Evolutionary conservation across 2,797 vertebrate species (phyloP).

Genomic region (Pseudochirops corinnae): DNA sequence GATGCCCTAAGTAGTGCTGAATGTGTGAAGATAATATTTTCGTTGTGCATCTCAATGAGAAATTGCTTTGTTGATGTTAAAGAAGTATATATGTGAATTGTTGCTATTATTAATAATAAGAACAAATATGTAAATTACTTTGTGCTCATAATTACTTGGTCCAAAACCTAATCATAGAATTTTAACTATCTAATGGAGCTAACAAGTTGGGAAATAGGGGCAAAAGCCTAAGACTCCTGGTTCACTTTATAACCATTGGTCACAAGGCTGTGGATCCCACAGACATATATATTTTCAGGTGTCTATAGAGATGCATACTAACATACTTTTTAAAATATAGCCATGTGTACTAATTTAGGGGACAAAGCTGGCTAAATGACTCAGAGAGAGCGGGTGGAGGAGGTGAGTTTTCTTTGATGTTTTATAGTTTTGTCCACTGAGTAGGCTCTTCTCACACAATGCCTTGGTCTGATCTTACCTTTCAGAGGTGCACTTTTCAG

Average conservation of each 20-base stretch:
- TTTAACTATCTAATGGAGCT: not conserved
- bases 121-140: not conserved
- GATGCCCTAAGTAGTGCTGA: not conserved
- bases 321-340: not conserved
- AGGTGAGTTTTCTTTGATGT: not conserved
- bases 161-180: not conserved
- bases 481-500: not conserved
- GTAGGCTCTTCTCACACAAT: not conserved
- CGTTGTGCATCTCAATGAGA: not conserved
- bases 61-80: not conserved
- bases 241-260: not conserved
- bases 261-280: not conserved
- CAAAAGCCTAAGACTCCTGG: not conserved
- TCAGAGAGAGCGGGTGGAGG: not conserved
- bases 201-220: not conserved
- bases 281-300: not conserved
- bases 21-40: not conserved
- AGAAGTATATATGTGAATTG: not conserved
- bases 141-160: not conserved
- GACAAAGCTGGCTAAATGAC: not conserved
- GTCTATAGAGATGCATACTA: not conserved
- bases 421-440: not conserved
- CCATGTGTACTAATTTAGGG: not conserved
- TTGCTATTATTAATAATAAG: not conserved
- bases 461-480: not conserved